Evolutionary conservation across 2,113 vertebrate genomes (phyloP).

Genomic region (Python bivittatus): DNA sequence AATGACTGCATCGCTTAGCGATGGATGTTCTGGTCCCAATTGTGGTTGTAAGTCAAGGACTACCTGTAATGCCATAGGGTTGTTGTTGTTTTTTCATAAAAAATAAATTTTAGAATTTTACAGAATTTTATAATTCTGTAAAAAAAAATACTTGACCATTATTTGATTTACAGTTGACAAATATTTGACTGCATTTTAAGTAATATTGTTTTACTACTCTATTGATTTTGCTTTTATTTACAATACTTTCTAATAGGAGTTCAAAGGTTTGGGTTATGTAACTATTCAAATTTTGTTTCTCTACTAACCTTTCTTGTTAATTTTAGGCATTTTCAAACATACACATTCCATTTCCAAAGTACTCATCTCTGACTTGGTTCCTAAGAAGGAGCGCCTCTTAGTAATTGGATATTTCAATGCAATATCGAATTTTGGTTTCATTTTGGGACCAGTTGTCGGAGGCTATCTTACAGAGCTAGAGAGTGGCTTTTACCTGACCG

Average conservation of each 20-base stretch:
- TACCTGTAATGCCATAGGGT: too few species aligned
- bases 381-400: slow-evolving; percentile 85
- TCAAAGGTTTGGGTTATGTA: background rate
- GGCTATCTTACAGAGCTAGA: slow-evolving; percentile 89
- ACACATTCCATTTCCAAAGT: slow-evolving; percentile 94
- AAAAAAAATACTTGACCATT: too few species aligned
- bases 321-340: slow-evolving; percentile 94
- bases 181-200: background rate
- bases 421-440: slow-evolving; percentile 91
- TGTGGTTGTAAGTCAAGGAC: too few species aligned
- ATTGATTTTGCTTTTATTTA: background rate
- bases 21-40: too few species aligned
- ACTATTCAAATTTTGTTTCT: background rate
- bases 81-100: background rate
- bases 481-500: slow-evolving; percentile 86
- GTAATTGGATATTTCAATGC: slow-evolving; percentile 92
- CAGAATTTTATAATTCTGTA: too few species aligned
- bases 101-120: background rate
- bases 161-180: background rate
- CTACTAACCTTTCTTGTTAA: slow-evolving; percentile 7
- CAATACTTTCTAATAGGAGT: too few species aligned
- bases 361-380: slow-evolving; percentile 90
- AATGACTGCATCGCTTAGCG: too few species aligned
- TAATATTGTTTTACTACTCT: background rate
- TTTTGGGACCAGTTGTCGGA: slow-evolving; percentile 90